Evolutionary conservation across 2,888 invertebrate species (phyloP).

Genomic region (Willowsia nigromaculata): DNA sequence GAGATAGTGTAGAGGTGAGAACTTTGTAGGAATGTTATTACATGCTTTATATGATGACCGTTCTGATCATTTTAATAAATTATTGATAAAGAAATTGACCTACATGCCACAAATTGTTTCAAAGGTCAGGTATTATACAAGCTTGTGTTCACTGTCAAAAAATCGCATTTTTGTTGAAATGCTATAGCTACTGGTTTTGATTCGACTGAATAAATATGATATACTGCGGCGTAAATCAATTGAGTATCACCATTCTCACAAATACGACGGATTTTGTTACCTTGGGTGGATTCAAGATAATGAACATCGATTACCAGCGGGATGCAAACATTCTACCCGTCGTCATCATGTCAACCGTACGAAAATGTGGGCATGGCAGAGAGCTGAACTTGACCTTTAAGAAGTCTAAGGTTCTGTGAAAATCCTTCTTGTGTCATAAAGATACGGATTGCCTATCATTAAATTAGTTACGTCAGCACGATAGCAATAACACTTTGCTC

Average conservation of each 20-base stretch:
- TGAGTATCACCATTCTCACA: not conserved
- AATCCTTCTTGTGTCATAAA: conserved; percentile 65
- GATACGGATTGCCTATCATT: not conserved
- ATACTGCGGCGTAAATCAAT: not conserved
- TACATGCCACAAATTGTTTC: not conserved
- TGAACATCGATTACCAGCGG: conserved; percentile 69
- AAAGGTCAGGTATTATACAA: not conserved
- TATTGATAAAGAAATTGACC: not conserved
- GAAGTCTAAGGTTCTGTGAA: not conserved
- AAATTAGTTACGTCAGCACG: not conserved
- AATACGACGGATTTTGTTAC: conserved; percentile 21
- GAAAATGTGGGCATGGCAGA: conserved; percentile 60
- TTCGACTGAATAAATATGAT: not conserved
- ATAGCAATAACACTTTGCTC: no score
- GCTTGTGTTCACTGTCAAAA: not conserved
- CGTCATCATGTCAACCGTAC: conserved; percentile 40
- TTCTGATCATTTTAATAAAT: no score
- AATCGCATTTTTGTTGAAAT: conserved; percentile 30
- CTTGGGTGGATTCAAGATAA: conserved; percentile 66
- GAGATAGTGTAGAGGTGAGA: not conserved
- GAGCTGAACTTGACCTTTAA: conserved; percentile 72
- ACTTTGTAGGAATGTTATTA: not conserved
- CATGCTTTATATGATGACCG: no score
- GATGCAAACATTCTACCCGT: conserved; percentile 63
- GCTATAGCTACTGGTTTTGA: conserved; percentile 27